Conservation (phyloP, 2,797 vertebrate species). For the Varecia variegata region DNA sequence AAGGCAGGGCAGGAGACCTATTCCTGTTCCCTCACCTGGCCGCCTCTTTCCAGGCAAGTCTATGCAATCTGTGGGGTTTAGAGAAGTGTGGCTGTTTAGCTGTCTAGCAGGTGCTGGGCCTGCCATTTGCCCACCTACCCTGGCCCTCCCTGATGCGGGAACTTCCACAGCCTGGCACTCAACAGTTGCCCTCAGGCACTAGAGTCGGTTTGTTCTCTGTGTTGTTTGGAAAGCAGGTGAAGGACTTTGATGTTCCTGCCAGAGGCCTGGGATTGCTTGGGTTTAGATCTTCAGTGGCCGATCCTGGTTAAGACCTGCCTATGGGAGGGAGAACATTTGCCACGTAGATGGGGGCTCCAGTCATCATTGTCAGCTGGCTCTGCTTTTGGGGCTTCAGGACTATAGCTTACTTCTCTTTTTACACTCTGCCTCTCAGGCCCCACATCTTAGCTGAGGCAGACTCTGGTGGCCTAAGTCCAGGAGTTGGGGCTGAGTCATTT, state of each 20-base stretch:
- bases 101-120: slow-evolving; percentile 48
- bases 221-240: slow-evolving; percentile 71
- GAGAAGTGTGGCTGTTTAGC: slow-evolving; percentile 26
- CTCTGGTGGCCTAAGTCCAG: background rate
- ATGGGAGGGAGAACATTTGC: slow-evolving; percentile 23
- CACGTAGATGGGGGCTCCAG: background rate
- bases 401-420: background rate
- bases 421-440: background rate
- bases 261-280: slow-evolving; percentile 58
- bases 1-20: background rate
- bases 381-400: background rate
- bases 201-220: slow-evolving; percentile 62
- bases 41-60: slow-evolving; percentile 31
- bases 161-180: slow-evolving; percentile 54
- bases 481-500: background rate
- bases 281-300: slow-evolving; percentile 34
- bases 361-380: background rate
- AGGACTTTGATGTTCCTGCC: slow-evolving; percentile 69
- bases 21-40: background rate
- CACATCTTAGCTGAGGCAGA: background rate
- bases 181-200: slow-evolving; percentile 42
- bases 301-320: slow-evolving; percentile 52
- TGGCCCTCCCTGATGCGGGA: slow-evolving; percentile 41
- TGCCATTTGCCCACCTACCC: slow-evolving; percentile 52
- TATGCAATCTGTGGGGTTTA: background rate